Evolutionary conservation across 2,888 invertebrate genomes (phyloP).

Genomic region (Campoplex capitator): DNA sequence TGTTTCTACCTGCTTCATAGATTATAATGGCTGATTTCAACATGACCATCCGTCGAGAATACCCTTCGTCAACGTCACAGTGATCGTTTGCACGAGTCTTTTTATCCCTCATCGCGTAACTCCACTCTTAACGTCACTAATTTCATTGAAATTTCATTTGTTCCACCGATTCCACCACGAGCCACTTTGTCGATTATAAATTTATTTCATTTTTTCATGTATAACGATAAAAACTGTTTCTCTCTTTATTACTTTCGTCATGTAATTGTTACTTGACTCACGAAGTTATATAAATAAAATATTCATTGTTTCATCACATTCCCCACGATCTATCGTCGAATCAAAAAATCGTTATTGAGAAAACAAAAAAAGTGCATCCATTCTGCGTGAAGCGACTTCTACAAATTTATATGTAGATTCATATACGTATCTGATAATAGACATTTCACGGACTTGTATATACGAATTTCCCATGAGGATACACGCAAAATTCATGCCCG

Average conservation of each 20-base stretch:
- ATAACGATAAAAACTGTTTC: too few species aligned
- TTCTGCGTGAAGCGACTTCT: not conserved
- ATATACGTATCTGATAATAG: not conserved
- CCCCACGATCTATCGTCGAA: not conserved
- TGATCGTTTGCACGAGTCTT: slow-evolving; percentile 15
- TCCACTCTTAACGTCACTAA: not conserved
- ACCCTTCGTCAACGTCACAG: slow-evolving; percentile 19
- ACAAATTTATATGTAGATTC: slow-evolving; percentile 6
- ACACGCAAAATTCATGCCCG: slow-evolving; percentile 32
- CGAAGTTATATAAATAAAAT: not conserved
- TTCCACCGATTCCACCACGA: not conserved
- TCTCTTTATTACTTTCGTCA: too few species aligned
- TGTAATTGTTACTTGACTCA: too few species aligned
- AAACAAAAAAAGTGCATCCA: not conserved
- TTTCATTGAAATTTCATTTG: not conserved
- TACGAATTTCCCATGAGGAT: slow-evolving; percentile 46
- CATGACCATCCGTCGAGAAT: slow-evolving; percentile 46
- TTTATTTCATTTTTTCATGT: not conserved
- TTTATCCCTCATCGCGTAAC: not conserved
- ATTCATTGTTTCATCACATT: not conserved
- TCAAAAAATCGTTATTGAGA: too few species aligned
- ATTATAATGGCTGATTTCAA: slow-evolving; percentile 50
- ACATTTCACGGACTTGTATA: slow-evolving; percentile 1
- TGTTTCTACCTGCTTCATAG: slow-evolving; percentile 21
- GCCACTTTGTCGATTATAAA: not conserved